phyloP scores from a whole-genome alignment of 2,797 vertebrate genomes.

The Simalia tracyae region DNA sequence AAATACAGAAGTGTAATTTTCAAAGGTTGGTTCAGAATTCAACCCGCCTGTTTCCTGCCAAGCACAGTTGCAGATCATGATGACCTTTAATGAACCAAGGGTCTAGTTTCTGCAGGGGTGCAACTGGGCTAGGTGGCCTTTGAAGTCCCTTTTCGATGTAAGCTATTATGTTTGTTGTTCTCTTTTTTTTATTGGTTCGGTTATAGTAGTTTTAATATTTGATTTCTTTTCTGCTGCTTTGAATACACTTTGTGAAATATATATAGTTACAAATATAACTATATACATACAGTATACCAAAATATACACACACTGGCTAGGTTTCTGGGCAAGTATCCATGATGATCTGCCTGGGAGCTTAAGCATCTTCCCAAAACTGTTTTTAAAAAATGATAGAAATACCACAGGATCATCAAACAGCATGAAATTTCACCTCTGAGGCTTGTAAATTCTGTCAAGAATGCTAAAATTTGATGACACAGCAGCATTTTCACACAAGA shows the following conservation, averaged over 20 bases:
- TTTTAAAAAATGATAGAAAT: neutral
- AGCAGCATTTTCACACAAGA: neutral
- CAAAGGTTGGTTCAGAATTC: neutral
- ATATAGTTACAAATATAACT: too few relatives aligned
- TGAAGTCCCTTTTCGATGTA: neutral
- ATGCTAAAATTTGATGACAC: neutral
- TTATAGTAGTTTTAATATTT: neutral
- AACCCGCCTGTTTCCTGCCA: neutral
- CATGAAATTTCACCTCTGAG: neutral
- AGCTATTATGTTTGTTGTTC: neutral
- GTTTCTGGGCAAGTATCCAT: neutral
- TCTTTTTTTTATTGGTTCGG: neutral
- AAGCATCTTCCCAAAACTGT: neutral
- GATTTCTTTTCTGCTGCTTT: neutral
- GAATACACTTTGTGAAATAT: neutral
- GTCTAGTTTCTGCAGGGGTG: neutral
- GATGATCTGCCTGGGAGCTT: neutral
- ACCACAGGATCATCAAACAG: neutral
- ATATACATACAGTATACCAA: too few relatives aligned
- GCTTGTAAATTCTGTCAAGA: neutral
- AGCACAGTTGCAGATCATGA: neutral
- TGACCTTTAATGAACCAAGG: neutral
- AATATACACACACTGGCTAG: neutral
- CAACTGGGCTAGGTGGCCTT: neutral
- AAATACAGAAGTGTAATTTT: constrained; percentile 16